These are phyloP conservation scores for Setophaga kirtlandii DNA, from an alignment of 2,113 vertebrate species.

Conservation along the genomic window DNA sequence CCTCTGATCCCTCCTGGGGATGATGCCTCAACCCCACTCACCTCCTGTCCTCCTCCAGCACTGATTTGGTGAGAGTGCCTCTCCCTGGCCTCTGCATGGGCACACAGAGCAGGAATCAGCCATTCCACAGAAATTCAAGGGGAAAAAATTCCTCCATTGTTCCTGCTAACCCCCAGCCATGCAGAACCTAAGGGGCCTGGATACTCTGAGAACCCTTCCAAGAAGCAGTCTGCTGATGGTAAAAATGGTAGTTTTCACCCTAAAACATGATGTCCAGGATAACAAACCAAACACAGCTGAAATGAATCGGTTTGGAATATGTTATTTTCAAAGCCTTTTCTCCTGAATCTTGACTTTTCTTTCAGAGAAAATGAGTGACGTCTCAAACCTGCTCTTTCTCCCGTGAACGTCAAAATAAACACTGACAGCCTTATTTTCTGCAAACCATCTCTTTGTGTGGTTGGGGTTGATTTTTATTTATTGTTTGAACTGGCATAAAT, in stretches of 20 bases:
- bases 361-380: background rate
- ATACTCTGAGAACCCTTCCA: background rate
- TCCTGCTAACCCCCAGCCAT: background rate
- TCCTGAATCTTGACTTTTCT: background rate
- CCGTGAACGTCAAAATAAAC: background rate
- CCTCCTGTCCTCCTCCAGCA: background rate
- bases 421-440: background rate
- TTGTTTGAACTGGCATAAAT: background rate
- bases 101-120: background rate
- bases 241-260: background rate
- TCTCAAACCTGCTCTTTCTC: background rate
- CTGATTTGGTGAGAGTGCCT: background rate
- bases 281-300: background rate
- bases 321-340: background rate
- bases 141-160: fast-evolving
- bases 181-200: background rate
- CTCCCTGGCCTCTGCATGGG: background rate
- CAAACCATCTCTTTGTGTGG: background rate
- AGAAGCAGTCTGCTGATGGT: background rate
- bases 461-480: background rate
- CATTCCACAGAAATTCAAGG: background rate
- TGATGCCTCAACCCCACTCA: background rate
- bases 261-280: background rate
- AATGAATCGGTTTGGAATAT: background rate
- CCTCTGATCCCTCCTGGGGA: background rate